phyloP scores from a whole-genome alignment of 2,888 invertebrate genomes.

The Stegana nigrithorax region DNA sequence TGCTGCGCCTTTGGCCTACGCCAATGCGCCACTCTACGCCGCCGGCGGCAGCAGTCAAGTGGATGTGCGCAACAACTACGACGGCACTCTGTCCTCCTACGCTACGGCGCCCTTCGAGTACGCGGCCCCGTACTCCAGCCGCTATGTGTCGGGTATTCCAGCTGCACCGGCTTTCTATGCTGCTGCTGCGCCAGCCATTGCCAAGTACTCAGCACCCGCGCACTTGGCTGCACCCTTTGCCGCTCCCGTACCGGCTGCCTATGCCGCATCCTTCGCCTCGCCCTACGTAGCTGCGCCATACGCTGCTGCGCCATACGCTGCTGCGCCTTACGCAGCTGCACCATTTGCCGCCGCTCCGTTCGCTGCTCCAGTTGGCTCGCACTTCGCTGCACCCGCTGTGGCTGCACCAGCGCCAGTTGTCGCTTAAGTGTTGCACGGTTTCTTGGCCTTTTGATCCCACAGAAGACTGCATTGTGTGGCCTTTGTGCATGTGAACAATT shows the following conservation, averaged over 20 bases:
- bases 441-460: too few species aligned
- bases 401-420: slow-evolving; percentile 25
- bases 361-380: slow-evolving; percentile 37
- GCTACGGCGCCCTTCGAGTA: slow-evolving; percentile 62
- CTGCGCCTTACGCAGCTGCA: slow-evolving; percentile 28
- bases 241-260: slow-evolving; percentile 30
- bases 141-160: slow-evolving; percentile 60
- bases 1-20: slow-evolving; percentile 65
- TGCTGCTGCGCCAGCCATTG: slow-evolving; percentile 30
- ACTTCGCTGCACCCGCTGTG: slow-evolving; percentile 23
- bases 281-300: slow-evolving; percentile 38
- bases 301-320: slow-evolving; percentile 34
- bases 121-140: slow-evolving; percentile 55
- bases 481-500: too few species aligned
- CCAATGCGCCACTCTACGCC: slow-evolving; percentile 68
- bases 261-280: slow-evolving; percentile 31
- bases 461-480: too few species aligned
- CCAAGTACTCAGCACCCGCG: slow-evolving; percentile 33
- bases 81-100: slow-evolving; percentile 61
- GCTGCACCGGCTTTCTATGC: slow-evolving; percentile 36
- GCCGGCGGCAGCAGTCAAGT: slow-evolving; percentile 62
- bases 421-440: slow-evolving; percentile 25
- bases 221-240: slow-evolving; percentile 29
- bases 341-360: slow-evolving; percentile 40
- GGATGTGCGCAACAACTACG: slow-evolving; percentile 63